phyloP scores from a whole-genome alignment of 2,797 vertebrate species.

The Huso huso region DNA sequence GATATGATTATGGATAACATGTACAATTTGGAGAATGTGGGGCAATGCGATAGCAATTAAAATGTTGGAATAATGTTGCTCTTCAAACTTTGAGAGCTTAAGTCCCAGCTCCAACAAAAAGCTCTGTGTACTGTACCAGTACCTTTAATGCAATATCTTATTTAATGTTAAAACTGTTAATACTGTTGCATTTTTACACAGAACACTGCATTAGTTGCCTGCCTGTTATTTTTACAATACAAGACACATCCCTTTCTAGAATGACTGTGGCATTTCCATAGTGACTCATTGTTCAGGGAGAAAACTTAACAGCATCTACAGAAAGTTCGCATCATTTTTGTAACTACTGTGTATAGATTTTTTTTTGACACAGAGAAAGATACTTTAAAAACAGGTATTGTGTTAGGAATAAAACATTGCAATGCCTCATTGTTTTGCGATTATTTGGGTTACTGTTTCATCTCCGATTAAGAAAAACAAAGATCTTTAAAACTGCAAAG shows the following conservation, averaged over 20 bases:
- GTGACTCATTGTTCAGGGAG: slow-evolving; percentile 34
- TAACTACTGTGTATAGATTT: not conserved
- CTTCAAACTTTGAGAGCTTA: not conserved
- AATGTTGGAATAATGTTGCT: not conserved
- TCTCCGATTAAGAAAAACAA: too few species aligned
- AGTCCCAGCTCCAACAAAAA: slow-evolving; percentile 9
- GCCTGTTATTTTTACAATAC: slow-evolving; percentile 50
- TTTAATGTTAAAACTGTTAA: slow-evolving; percentile 63
- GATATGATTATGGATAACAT: too few species aligned
- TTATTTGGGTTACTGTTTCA: too few species aligned
- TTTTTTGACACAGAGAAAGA: not conserved
- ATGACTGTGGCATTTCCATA: slow-evolving; percentile 36
- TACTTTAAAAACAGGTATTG: not conserved
- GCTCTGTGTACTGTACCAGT: slow-evolving; percentile 28
- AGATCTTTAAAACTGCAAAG: too few species aligned
- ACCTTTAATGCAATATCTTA: slow-evolving; percentile 52
- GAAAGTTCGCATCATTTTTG: not conserved
- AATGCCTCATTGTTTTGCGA: too few species aligned
- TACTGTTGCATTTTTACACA: slow-evolving; percentile 48
- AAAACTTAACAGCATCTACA: slow-evolving; percentile 46
- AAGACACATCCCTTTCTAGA: slow-evolving; percentile 17
- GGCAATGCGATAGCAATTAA: not conserved
- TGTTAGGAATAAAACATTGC: too few species aligned
- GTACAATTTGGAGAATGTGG: too few species aligned
- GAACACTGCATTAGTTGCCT: slow-evolving; percentile 51